A percentile compares a stretch with the other conserved stretches of the same genome.
phyloP scores from a whole-genome alignment of 2,888 invertebrate genomes.

The Seladonia tumulorum region DNA sequence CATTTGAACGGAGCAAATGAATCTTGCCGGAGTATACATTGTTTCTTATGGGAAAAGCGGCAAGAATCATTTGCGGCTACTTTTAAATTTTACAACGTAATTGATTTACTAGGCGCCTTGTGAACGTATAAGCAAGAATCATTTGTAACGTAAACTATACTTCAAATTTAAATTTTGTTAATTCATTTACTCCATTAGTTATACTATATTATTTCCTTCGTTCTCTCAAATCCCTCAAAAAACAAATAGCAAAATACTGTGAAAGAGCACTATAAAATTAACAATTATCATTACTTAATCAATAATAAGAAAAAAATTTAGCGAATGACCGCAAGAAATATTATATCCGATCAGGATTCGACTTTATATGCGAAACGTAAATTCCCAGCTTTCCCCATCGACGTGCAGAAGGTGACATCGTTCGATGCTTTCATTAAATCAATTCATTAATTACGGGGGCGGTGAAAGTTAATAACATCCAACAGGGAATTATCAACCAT shows the following conservation, averaged over 20 bases:
- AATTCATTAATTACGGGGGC: not conserved
- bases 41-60: not conserved
- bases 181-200: not conserved
- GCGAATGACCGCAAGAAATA: not conserved
- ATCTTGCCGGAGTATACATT: not conserved
- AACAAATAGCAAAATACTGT: not conserved
- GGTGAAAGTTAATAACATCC: not conserved
- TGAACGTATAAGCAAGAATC: not conserved
- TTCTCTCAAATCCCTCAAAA: not conserved
- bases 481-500: not conserved
- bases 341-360: not conserved
- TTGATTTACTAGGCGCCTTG: not conserved
- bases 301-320: not conserved
- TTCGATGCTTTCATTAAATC: not conserved
- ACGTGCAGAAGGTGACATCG: not conserved
- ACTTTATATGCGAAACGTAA: not conserved
- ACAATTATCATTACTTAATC: not conserved
- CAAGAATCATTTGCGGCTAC: not conserved
- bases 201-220: not conserved
- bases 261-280: not conserved
- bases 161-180: not conserved
- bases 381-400: not conserved
- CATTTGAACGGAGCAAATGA: not conserved
- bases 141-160: not conserved
- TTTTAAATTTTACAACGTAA: not conserved